phyloP scores from a whole-genome alignment of 2,113 vertebrate genomes.

The Irena cyanogastra region DNA sequence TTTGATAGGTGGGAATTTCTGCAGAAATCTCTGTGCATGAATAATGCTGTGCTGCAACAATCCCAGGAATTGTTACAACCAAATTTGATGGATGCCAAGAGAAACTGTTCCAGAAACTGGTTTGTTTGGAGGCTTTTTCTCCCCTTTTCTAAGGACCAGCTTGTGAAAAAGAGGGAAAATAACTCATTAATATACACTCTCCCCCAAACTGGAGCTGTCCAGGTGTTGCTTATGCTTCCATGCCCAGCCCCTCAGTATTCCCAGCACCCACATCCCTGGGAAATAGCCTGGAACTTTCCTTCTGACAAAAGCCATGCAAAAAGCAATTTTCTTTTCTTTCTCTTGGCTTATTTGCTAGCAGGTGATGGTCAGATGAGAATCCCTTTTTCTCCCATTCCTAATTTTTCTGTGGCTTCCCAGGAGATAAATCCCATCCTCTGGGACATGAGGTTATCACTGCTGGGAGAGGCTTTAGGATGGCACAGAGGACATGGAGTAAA shows the following conservation, averaged over 20 bases:
- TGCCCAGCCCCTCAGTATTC: rapidly evolving
- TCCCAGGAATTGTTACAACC: neutral
- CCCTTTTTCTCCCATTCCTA: neutral
- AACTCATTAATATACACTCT: neutral
- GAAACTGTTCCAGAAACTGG: neutral
- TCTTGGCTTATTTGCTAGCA: neutral
- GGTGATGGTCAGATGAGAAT: too few relatives aligned
- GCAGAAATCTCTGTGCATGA: neutral
- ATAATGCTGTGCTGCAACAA: neutral
- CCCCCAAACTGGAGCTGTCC: neutral
- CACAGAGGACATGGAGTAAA: rapidly evolving
- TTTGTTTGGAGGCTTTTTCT: neutral
- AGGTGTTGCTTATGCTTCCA: neutral
- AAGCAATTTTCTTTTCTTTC: neutral
- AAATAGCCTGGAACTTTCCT: neutral
- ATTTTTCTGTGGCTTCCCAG: neutral
- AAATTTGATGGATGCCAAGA: neutral
- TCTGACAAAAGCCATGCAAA: neutral
- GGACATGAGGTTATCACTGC: rapidly evolving
- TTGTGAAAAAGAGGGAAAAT: neutral
- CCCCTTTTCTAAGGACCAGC: neutral
- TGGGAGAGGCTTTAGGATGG: neutral
- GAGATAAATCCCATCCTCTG: neutral
- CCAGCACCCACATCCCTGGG: neutral
- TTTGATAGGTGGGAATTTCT: neutral